Evolutionary conservation across 92 coral and sea anemone species (phyloP).

Genomic region (Diadumene lineata): DNA sequence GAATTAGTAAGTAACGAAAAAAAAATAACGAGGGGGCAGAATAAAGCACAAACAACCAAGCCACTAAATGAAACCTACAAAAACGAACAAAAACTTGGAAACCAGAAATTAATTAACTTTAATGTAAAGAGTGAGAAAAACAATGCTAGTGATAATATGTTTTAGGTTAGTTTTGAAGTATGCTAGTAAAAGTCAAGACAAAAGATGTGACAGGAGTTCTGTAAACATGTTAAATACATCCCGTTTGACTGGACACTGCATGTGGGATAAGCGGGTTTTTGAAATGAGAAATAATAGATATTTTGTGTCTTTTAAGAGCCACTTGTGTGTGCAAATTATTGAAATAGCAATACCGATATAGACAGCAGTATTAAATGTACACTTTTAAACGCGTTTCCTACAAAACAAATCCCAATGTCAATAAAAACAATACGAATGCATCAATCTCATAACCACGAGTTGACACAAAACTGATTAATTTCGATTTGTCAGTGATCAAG

Average conservation of each 20-base stretch:
- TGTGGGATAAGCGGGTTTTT: slow-evolving; percentile 7
- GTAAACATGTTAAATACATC: slow-evolving; percentile 1
- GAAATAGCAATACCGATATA: slow-evolving; percentile 13
- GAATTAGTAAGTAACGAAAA: neutral
- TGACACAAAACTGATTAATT: slow-evolving; percentile 61
- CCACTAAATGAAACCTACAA: neutral
- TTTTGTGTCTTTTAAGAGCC: slow-evolving; percentile 12
- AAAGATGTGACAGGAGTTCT: neutral
- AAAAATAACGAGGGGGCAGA: slow-evolving; percentile 1
- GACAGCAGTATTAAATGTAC: slow-evolving; percentile 34
- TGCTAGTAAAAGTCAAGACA: neutral
- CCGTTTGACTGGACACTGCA: neutral
- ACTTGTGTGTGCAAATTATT: neutral
- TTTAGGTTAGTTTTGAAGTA: no score
- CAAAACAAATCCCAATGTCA: slow-evolving; percentile 33
- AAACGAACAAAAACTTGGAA: neutral
- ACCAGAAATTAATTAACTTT: neutral
- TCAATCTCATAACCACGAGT: slow-evolving; percentile 63
- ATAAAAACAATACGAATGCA: slow-evolving; percentile 41
- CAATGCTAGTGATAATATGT: no score
- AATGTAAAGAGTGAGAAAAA: no score
- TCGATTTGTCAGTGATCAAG: slow-evolving; percentile 51
- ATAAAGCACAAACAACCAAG: neutral
- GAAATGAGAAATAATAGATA: slow-evolving; percentile 7
- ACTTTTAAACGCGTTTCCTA: slow-evolving; percentile 28